A percentile compares a stretch with the other conserved stretches of the same genome.
phyloP scores from a whole-genome alignment of 2,888 invertebrate species.

The Microchrysa polita region DNA sequence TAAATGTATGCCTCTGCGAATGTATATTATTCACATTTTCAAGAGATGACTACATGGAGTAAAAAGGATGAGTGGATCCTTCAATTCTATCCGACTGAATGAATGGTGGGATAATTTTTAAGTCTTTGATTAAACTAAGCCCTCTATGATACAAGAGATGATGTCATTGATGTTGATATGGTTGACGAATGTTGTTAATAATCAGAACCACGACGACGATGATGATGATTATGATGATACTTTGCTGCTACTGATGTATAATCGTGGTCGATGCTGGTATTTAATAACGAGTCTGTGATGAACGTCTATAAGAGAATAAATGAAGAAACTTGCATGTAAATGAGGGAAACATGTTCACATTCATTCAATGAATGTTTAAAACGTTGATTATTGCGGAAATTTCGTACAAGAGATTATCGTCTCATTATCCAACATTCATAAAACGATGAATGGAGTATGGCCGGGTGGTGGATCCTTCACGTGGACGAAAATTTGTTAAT shows the following conservation, averaged over 20 bases:
- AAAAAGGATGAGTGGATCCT: conserved; percentile 48
- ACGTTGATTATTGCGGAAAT: conserved; percentile 46
- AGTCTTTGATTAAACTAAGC: conserved; percentile 53
- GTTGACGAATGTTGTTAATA: conserved; percentile 21
- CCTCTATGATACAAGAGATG: conserved; percentile 49
- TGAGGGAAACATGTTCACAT: conserved; percentile 48
- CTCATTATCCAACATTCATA: conserved; percentile 49
- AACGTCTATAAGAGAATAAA: conserved; percentile 13
- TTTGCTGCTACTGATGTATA: no score
- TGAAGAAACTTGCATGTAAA: neutral
- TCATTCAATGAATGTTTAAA: conserved; percentile 51
- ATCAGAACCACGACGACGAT: conserved; percentile 9
- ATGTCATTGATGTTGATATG: conserved; percentile 33
- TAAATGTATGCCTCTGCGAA: no score
- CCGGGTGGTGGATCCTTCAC: conserved; percentile 4
- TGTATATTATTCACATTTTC: conserved; percentile 13
- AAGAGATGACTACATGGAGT: conserved; percentile 40
- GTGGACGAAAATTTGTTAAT: conserved; percentile 22
- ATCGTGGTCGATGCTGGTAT: no score
- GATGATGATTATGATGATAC: no score
- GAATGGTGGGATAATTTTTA: conserved; percentile 56
- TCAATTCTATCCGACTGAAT: conserved; percentile 50
- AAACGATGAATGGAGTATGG: no score
- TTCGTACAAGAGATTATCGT: conserved; percentile 47
- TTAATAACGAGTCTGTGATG: conserved; percentile 27